Conservation (phyloP, 2,113 vertebrate genomes). For the Psittacula cyanocephala region DNA sequence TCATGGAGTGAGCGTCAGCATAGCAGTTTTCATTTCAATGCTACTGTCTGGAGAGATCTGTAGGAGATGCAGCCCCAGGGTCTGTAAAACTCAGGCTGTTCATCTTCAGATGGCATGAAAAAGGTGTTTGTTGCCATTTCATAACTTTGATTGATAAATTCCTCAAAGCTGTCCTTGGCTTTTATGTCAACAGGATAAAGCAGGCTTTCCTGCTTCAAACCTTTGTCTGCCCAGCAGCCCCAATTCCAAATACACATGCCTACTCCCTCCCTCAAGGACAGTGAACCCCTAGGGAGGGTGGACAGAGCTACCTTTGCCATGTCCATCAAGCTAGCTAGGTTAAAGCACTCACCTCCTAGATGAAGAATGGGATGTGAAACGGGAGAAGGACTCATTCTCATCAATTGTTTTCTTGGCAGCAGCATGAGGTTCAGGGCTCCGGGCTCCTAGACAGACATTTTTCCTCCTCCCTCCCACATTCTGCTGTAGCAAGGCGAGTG, state of each 20-base stretch:
- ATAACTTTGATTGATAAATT: background rate
- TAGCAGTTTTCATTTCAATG: background rate
- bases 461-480: background rate
- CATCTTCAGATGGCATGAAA: background rate
- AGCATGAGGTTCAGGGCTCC: background rate
- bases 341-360: background rate
- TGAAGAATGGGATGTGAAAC: background rate
- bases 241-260: background rate
- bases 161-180: background rate
- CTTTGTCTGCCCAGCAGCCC: background rate
- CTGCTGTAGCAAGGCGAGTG: constrained; percentile 3
- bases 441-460: background rate
- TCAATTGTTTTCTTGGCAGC: background rate
- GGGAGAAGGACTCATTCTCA: background rate
- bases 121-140: background rate
- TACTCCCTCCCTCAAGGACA: background rate
- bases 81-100: background rate
- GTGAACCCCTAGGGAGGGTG: background rate
- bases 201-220: background rate
- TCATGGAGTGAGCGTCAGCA: background rate
- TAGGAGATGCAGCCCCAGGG: background rate
- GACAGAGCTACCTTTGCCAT: background rate
- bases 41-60: background rate
- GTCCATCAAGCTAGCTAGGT: background rate
- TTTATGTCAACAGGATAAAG: background rate